Evolutionary conservation across 2,797 vertebrate genomes (phyloP).

Genomic region (Enteromius trimaculatus): DNA sequence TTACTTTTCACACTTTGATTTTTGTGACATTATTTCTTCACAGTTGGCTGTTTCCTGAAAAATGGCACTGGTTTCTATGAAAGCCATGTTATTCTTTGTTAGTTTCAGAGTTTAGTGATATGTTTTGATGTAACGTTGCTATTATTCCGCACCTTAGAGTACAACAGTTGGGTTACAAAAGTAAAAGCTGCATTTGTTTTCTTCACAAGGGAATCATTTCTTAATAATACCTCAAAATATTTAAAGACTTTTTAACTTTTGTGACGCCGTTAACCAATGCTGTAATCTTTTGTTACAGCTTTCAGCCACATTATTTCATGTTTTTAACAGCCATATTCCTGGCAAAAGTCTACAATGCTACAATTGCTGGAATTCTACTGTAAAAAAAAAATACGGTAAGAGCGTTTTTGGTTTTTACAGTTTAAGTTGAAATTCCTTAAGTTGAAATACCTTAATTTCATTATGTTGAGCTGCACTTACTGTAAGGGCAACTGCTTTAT

Average conservation of each 20-base stretch:
- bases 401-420: too few relatives aligned
- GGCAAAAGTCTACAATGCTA: not conserved
- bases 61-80: conserved; percentile 4
- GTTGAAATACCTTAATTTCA: too few relatives aligned
- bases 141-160: not conserved
- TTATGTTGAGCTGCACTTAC: too few relatives aligned
- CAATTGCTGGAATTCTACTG: too few relatives aligned
- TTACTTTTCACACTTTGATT: conserved; percentile 19
- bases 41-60: conserved; percentile 22
- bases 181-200: not conserved
- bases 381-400: too few relatives aligned
- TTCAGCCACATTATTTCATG: not conserved
- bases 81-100: conserved; percentile 12
- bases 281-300: not conserved
- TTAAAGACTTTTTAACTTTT: not conserved
- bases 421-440: too few relatives aligned
- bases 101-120: not conserved
- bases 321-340: not conserved
- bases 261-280: not conserved
- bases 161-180: not conserved
- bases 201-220: not conserved
- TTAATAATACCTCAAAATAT: not conserved
- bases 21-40: conserved; percentile 29
- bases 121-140: not conserved
- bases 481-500: too few relatives aligned